Evolutionary conservation across 2,113 vertebrate species (phyloP).

Genomic region (Sterna hirundo): DNA sequence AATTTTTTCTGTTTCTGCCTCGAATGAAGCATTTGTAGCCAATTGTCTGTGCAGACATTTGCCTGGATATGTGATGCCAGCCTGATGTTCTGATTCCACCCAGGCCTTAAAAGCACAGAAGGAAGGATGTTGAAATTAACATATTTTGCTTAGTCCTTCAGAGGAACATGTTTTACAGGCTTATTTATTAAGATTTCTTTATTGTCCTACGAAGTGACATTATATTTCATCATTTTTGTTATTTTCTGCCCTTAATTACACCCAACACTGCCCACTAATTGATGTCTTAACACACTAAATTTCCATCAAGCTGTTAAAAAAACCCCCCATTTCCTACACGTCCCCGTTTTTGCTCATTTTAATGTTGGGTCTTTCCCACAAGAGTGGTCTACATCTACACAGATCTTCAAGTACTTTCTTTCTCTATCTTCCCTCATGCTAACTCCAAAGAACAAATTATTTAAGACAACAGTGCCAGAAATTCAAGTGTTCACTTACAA

Average conservation of each 20-base stretch:
- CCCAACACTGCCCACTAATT: background rate
- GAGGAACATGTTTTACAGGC: background rate
- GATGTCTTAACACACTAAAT: background rate
- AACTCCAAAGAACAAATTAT: background rate
- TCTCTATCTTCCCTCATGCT: background rate
- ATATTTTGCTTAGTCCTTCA: background rate
- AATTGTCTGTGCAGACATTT: background rate
- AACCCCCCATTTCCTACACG: background rate
- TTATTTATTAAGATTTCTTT: background rate
- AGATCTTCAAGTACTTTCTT: background rate
- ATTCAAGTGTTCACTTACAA: background rate
- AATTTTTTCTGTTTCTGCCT: background rate
- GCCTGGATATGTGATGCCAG: background rate
- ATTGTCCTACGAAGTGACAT: background rate
- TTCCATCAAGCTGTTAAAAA: background rate
- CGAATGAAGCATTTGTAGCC: background rate
- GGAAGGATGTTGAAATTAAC: background rate
- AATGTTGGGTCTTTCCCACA: background rate
- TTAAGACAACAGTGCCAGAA: background rate
- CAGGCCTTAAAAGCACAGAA: background rate
- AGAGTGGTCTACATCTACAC: background rate
- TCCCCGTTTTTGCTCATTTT: background rate
- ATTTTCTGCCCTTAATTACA: background rate
- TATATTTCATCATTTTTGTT: background rate
- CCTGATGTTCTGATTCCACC: background rate